These are phyloP conservation scores for Notodonta ziczac DNA, from an alignment of 2,888 invertebrate genomes.

Conservation along the genomic window DNA sequence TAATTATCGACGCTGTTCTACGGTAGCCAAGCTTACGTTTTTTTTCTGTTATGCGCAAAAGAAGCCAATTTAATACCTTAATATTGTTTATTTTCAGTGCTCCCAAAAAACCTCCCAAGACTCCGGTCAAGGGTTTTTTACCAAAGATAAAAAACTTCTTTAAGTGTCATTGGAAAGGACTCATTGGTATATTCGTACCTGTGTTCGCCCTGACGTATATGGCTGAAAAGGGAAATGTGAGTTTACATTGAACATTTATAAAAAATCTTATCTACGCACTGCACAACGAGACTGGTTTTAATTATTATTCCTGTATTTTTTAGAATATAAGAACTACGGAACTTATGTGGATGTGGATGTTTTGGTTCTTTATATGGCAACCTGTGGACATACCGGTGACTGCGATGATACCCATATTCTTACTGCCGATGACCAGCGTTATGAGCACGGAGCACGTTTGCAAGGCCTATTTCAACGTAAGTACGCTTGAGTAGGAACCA, in stretches of 20 bases:
- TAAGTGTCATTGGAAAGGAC: conserved; percentile 47
- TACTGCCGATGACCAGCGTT: conserved; percentile 57
- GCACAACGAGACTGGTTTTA: no score
- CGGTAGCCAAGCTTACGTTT: no score
- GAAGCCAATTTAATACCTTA: not conserved
- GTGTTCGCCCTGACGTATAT: conserved; percentile 39
- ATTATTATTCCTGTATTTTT: not conserved
- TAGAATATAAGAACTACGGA: conserved; percentile 2
- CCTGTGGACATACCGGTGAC: conserved; percentile 54
- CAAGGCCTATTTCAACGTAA: conserved; percentile 59
- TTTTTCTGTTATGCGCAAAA: not conserved
- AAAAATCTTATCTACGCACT: no score
- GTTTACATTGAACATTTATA: conserved; percentile 8
- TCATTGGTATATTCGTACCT: conserved; percentile 52
- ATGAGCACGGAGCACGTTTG: conserved; percentile 28
- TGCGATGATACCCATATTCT: conserved; percentile 56
- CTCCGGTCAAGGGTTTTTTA: conserved; percentile 35
- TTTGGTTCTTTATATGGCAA: conserved; percentile 54
- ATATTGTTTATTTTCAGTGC: conserved; percentile 3
- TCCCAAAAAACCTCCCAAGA: conserved; percentile 17
- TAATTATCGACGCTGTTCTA: no score
- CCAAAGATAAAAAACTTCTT: conserved; percentile 43
- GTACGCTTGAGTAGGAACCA: conserved; percentile 20
- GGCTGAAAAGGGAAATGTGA: conserved; percentile 41
- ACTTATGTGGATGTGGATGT: conserved; percentile 53